These are phyloP conservation scores for Bombus superbus DNA, from an alignment of 1,140 invertebrate species.

Conservation along the genomic window DNA sequence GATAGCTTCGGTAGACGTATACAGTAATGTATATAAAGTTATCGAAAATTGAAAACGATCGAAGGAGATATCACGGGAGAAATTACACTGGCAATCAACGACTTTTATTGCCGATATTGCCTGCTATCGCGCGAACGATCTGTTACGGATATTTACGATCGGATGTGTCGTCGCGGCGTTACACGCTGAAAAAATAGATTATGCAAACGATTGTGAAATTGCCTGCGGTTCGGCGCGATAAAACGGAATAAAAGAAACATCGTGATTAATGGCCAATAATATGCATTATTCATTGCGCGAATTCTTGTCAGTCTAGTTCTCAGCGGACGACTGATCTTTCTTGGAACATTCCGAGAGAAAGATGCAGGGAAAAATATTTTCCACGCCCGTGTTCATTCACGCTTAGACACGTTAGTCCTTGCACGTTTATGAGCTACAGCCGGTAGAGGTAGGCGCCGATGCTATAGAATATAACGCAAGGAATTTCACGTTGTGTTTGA, in stretches of 20 bases:
- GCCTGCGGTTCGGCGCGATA: slow-evolving; percentile 47
- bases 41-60: too few species aligned
- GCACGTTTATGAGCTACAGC: not conserved
- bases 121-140: too few species aligned
- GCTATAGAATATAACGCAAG: not conserved
- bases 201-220: slow-evolving; percentile 63
- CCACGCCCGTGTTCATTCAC: slow-evolving; percentile 38
- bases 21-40: too few species aligned
- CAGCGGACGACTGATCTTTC: slow-evolving; percentile 24
- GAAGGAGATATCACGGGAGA: not conserved
- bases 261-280: slow-evolving; percentile 60
- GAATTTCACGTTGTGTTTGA: not conserved
- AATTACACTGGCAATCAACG: not conserved
- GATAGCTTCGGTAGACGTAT: too few species aligned
- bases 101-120: too few species aligned
- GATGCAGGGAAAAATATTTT: slow-evolving; percentile 26
- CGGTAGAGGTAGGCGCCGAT: not conserved
- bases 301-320: slow-evolving; percentile 54
- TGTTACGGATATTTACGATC: slow-evolving; percentile 1
- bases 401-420: slow-evolving; percentile 4
- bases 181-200: slow-evolving; percentile 45
- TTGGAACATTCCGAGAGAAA: slow-evolving; percentile 36
- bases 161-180: not conserved
- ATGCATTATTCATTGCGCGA: slow-evolving; percentile 62
- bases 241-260: slow-evolving; percentile 46